Base-by-base conservation (phyloP, 2,888 invertebrate genomes). In the Drosophila kanekoi region DNA sequence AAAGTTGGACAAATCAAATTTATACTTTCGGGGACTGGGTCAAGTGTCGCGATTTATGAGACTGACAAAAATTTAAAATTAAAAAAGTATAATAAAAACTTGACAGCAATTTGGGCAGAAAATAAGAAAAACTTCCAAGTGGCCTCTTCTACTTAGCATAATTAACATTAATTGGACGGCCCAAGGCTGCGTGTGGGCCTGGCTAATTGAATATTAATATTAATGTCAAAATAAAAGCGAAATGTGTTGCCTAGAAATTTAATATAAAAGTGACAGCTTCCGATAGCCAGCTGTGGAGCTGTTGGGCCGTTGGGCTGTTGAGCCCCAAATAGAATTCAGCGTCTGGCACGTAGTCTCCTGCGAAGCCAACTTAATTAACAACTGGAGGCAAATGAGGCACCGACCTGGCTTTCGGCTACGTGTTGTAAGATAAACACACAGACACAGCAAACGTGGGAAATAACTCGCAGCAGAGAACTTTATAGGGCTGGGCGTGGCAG, bases 121-220 rank as follows among this genome's bases (percentile, higher is more conserved):
- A 37, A 40, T 32, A 52, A 62, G 32, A 23, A 48, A 70, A 65
- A 64, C 67, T 66, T 64, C 23, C 43, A 52, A 58, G 51, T 43
- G 54, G 65, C 54, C 59, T 61, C 54, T n/a, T n/a, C 76, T 70
- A 77, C 63, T 75, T 72, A 71, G 72, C 72, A 75, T 77, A 75
- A 75, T 75, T 66, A 77, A 72, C 66, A 77, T 59, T 77, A 57
- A 77, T 77, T 72, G 59, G 37, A 63, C 43, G 53, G 51, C 62
- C 58, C 43, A 32, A 54, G 70, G 79, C 54, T n/a, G 49, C 54
- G 63, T 63, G 73, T 52, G 53, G 72, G 60, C 37, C 44, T 33
- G 69, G 49, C 82, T 83, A 87, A 87, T 83, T 85, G 87, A 83
- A 85, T 81, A 87, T 83, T 84, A 81, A 83, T 87, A 79, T 84